Evolutionary conservation across 2,113 vertebrate species (phyloP).

Genomic region (Pelmatolapia mariae): DNA sequence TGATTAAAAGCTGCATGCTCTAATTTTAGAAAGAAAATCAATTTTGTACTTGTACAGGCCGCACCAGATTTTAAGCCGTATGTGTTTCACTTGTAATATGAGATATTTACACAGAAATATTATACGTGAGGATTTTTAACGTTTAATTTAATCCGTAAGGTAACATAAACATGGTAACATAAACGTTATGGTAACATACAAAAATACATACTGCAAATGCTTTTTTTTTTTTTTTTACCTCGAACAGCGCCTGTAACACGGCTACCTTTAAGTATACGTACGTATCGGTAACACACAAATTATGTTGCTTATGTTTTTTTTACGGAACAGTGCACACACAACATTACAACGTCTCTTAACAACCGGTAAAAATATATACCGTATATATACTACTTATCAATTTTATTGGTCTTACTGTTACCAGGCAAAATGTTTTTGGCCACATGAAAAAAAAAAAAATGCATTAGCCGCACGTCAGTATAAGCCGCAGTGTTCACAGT

Average conservation of each 20-base stretch:
- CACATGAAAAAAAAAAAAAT: accelerated
- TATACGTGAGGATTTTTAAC: not conserved
- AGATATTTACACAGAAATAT: not conserved
- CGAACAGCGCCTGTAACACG: not conserved
- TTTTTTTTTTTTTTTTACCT: not conserved
- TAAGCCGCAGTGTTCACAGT: not conserved
- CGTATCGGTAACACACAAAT: not conserved
- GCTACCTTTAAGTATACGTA: not conserved
- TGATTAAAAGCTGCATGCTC: not conserved
- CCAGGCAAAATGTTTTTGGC: not conserved
- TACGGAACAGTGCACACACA: not conserved
- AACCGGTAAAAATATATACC: not conserved
- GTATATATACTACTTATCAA: not conserved
- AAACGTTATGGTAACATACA: not conserved
- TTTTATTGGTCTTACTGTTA: not conserved
- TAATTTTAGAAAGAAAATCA: not conserved
- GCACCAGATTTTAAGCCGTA: not conserved
- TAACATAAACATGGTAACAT: not conserved
- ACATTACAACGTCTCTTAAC: not conserved
- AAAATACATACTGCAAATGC: not conserved
- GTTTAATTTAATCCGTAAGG: not conserved
- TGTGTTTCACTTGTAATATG: not conserved
- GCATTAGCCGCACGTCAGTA: not conserved
- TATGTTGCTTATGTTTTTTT: not conserved
- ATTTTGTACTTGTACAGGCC: not conserved